Evolutionary conservation across 1,140 invertebrate species (phyloP).

Genomic region (Psilanteris sp.): DNA sequence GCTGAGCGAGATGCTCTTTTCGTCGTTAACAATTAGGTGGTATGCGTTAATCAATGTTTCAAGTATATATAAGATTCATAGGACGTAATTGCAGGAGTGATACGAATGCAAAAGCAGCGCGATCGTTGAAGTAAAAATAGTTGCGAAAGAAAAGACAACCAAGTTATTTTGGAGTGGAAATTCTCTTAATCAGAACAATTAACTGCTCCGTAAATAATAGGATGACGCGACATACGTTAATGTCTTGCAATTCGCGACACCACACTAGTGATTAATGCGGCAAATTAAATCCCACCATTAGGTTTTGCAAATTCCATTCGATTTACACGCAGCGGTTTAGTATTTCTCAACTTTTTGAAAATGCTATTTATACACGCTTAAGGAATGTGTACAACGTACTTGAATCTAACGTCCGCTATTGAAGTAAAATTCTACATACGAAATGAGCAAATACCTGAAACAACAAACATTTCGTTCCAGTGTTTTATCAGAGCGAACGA

Average conservation of each 20-base stretch:
- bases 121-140: conserved; percentile 70
- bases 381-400: background rate
- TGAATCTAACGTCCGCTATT: no score
- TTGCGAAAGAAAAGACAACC: conserved; percentile 46
- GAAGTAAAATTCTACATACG: no score
- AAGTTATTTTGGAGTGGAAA: conserved; percentile 73
- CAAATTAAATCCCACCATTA: conserved; percentile 31
- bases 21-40: no score
- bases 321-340: conserved; percentile 27
- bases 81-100: no score
- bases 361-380: conserved; percentile 10
- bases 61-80: no score
- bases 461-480: no score
- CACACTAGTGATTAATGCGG: conserved; percentile 25
- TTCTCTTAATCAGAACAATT: conserved; percentile 78
- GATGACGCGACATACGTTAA: conserved; percentile 58
- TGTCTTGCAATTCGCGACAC: conserved; percentile 52
- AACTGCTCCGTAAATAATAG: conserved; percentile 71
- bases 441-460: no score
- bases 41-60: no score
- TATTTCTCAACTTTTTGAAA: conserved; percentile 14
- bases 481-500: no score
- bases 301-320: conserved; percentile 36
- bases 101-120: no score
- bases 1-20: no score